Percentiles rank a stretch among this genome's conserved stretches.
phyloP scores from a whole-genome alignment of 2,888 invertebrate genomes.

The Atethmia centrago region DNA sequence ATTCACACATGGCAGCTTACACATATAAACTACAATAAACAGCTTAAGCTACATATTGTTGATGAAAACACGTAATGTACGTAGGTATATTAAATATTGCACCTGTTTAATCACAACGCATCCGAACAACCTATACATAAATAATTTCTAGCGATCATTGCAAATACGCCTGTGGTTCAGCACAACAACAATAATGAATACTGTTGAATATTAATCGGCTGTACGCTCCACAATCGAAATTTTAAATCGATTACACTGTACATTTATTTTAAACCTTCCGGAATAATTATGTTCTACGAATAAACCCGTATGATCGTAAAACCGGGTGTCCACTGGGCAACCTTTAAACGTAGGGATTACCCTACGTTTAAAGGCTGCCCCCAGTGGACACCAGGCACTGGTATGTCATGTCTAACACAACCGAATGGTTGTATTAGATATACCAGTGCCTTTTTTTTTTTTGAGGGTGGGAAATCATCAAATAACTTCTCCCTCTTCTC shows the following conservation, averaged over 20 bases:
- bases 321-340: not conserved
- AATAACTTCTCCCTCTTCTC: too few relatives aligned
- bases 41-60: constrained; percentile 9
- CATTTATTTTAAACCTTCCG: constrained; percentile 63
- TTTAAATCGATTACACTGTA: constrained; percentile 74
- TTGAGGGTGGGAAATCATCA: too few relatives aligned
- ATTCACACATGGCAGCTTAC: not conserved
- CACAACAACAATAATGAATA: constrained; percentile 63
- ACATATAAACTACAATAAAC: constrained; percentile 30
- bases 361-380: too few relatives aligned
- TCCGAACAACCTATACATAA: constrained; percentile 51
- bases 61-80: constrained; percentile 49
- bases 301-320: constrained; percentile 26
- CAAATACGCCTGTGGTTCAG: constrained; percentile 57
- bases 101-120: constrained; percentile 53
- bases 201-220: constrained; percentile 64
- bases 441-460: too few relatives aligned
- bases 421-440: not conserved
- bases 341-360: not conserved
- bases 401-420: too few relatives aligned
- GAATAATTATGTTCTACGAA: constrained; percentile 58
- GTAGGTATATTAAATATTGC: constrained; percentile 51
- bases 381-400: too few relatives aligned
- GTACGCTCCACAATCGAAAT: constrained; percentile 70
- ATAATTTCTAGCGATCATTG: constrained; percentile 63